phyloP scores from a whole-genome alignment of 2,888 invertebrate species.

The Heteromyza rotundicornis region DNA sequence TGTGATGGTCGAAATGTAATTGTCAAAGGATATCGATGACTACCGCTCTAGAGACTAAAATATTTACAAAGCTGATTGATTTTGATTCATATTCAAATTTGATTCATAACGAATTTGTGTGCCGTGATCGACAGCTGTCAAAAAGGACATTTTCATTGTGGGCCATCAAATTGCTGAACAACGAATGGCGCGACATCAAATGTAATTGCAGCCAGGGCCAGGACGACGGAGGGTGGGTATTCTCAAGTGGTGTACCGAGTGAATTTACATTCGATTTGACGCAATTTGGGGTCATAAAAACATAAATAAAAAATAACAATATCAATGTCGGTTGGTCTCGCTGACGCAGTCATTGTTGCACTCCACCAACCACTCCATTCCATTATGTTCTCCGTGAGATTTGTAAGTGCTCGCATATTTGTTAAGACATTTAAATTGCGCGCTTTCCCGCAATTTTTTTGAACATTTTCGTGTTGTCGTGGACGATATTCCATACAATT shows the following conservation, averaged over 20 bases:
- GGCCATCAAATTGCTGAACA: neutral
- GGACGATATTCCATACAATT: too few relatives aligned
- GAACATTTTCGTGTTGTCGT: too few relatives aligned
- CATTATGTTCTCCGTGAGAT: neutral
- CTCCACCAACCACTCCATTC: too few relatives aligned
- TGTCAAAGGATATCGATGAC: too few relatives aligned
- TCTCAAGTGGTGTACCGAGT: neutral
- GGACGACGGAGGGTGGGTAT: too few relatives aligned
- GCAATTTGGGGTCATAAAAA: neutral
- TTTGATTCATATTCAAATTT: too few relatives aligned
- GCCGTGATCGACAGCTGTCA: conserved; percentile 57
- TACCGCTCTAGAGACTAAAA: too few relatives aligned
- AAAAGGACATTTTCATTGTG: conserved; percentile 51
- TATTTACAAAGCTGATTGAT: too few relatives aligned
- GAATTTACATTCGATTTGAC: neutral
- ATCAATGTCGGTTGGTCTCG: neutral
- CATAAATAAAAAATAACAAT: neutral
- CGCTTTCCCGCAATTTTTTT: neutral
- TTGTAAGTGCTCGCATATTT: neutral
- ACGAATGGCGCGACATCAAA: too few relatives aligned
- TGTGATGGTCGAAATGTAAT: too few relatives aligned
- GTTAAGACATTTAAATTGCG: neutral
- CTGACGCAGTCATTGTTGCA: neutral
- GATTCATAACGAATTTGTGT: neutral
- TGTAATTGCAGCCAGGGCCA: too few relatives aligned